These are phyloP conservation scores for Synergus laeviventris DNA, from an alignment of 2,888 invertebrate genomes.

Conservation along the genomic window DNA sequence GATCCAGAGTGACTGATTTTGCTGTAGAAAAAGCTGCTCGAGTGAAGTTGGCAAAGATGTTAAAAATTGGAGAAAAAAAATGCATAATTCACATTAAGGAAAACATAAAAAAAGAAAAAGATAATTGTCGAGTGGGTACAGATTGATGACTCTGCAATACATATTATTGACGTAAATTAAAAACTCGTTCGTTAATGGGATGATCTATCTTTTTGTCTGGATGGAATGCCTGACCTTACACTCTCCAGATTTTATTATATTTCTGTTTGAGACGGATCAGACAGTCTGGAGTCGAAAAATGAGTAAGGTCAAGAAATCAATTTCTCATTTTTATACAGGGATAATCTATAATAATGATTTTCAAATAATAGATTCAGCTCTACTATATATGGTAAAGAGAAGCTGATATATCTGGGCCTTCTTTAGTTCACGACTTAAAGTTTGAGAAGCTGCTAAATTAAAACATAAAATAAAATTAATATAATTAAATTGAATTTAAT, in stretches of 20 bases:
- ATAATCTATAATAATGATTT: too few species aligned
- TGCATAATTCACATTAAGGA: background rate
- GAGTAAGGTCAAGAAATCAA: background rate
- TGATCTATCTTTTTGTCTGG: background rate
- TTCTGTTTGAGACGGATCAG: background rate
- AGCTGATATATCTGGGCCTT: too few species aligned
- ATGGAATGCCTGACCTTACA: background rate
- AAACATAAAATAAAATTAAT: too few species aligned
- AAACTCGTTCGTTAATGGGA: background rate
- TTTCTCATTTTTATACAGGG: background rate
- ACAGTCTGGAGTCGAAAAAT: background rate
- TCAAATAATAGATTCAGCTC: too few species aligned
- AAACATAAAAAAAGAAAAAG: background rate
- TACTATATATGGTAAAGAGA: too few species aligned
- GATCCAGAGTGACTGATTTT: too few species aligned
- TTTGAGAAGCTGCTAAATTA: too few species aligned
- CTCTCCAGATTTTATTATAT: background rate
- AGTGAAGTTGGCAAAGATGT: too few species aligned
- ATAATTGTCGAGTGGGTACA: background rate
- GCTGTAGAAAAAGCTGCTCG: too few species aligned
- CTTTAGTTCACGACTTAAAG: too few species aligned
- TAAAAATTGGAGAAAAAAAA: too few species aligned
- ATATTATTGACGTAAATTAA: background rate
- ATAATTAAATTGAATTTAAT: too few species aligned
- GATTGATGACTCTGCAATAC: background rate